These are phyloP conservation scores for Bagarius yarrelli DNA, from an alignment of 2,113 vertebrate genomes.

Conservation along the genomic window DNA sequence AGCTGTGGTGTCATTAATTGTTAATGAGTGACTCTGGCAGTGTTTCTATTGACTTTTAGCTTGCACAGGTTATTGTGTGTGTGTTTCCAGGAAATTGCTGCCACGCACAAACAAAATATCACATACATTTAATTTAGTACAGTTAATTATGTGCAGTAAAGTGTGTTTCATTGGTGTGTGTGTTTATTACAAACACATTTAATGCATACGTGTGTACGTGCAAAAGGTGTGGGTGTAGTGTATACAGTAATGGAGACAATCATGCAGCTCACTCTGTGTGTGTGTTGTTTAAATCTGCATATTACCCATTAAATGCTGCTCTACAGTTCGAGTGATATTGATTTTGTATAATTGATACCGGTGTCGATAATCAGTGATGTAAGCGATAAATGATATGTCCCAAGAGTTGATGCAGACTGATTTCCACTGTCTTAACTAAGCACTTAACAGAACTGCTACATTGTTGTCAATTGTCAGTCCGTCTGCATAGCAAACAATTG, in stretches of 20 bases:
- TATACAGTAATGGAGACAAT: background rate
- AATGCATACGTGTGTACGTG: background rate
- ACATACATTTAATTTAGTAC: conserved; percentile 9
- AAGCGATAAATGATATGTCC: no score
- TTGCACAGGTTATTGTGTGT: conserved; percentile 17
- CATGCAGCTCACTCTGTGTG: background rate
- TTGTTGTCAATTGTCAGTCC: no score
- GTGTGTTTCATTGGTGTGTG: background rate
- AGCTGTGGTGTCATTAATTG: conserved; percentile 65
- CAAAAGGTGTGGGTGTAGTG: background rate
- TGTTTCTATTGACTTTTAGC: conserved; percentile 52
- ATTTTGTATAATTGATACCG: no score
- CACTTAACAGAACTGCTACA: no score
- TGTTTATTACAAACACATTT: no score
- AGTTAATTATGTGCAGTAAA: background rate
- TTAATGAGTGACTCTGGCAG: conserved; percentile 61
- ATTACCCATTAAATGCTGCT: no score
- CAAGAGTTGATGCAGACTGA: no score
- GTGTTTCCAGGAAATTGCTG: background rate
- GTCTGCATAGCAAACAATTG: no score
- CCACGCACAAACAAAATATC: background rate
- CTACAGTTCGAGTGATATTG: no score
- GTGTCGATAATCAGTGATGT: no score
- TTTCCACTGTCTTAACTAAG: no score
- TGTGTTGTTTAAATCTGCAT: no score